Conservation (phyloP, 2,113 vertebrate genomes). For the Todiramphus saurophagus region DNA sequence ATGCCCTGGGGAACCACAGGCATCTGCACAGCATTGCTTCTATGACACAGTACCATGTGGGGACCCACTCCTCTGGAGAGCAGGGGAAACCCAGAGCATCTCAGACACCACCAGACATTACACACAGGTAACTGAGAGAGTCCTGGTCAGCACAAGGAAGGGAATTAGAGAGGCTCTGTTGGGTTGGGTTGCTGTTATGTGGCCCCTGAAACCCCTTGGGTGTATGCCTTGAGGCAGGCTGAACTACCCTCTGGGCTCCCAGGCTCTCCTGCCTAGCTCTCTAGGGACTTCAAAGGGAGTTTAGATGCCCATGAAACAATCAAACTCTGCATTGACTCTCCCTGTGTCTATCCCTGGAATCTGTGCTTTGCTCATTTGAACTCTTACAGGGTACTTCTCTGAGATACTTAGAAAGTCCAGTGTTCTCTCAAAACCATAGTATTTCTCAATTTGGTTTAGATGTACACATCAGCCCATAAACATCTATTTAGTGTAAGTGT, state of each 20-base stretch:
- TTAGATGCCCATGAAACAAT: neutral
- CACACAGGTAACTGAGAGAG: neutral
- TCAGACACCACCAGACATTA: neutral
- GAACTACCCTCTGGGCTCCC: neutral
- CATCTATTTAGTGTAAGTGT: neutral
- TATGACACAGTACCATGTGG: neutral
- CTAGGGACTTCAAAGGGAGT: neutral
- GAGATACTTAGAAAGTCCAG: neutral
- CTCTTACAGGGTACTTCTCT: neutral
- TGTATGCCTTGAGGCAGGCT: neutral
- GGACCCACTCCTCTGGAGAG: neutral
- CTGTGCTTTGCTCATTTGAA: neutral
- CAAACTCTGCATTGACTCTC: neutral
- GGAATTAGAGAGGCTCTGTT: neutral
- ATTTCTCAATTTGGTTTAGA: neutral
- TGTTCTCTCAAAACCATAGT: neutral
- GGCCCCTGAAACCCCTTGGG: accelerated
- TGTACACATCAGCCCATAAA: neutral
- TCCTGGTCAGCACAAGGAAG: neutral
- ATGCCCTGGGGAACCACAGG: neutral
- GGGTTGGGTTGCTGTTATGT: neutral
- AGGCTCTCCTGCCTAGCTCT: neutral
- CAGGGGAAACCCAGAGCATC: neutral
- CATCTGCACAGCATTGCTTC: neutral
- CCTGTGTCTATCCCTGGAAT: neutral